A percentile compares a stretch with the other conserved stretches of the same genome.
Conservation (phyloP, 2,888 invertebrate genomes). For the Nipponacmea schrenckii region DNA sequence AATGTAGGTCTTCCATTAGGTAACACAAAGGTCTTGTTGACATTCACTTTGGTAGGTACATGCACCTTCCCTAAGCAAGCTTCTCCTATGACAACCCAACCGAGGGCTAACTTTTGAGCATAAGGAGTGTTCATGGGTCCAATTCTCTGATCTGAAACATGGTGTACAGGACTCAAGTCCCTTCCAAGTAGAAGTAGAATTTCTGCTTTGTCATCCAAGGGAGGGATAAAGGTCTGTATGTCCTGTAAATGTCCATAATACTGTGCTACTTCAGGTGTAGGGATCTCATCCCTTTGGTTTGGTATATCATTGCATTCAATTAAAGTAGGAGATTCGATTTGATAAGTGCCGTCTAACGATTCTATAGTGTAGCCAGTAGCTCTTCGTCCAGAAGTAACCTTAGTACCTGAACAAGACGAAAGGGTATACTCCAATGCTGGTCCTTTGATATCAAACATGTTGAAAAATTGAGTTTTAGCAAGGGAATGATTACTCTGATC, state of each 20-base stretch:
- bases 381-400: constrained; percentile 20
- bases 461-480: constrained; percentile 29
- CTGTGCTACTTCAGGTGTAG: constrained; percentile 27
- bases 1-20: no score
- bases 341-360: constrained; percentile 19
- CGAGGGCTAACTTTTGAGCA: constrained; percentile 22
- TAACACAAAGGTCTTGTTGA: constrained; percentile 23
- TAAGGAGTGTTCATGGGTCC: constrained; percentile 23
- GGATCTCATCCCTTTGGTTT: constrained; percentile 27
- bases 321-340: constrained; percentile 25
- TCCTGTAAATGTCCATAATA: constrained; percentile 17
- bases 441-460: constrained; percentile 16
- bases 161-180: constrained; percentile 22
- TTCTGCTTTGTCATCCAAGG: constrained; percentile 17
- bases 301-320: constrained; percentile 33
- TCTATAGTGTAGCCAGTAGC: constrained; percentile 20
- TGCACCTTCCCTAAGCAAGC: constrained; percentile 23
- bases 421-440: constrained; percentile 19
- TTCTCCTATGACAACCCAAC: constrained; percentile 26
- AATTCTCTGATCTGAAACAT: constrained; percentile 21
- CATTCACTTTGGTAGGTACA: constrained; percentile 12
- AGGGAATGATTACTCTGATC: constrained; percentile 36
- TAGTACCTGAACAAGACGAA: constrained; percentile 29
- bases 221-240: constrained; percentile 12
- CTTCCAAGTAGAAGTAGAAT: constrained; percentile 25